Base-by-base conservation (phyloP, 2,797 vertebrate genomes). In the Micromesistius poutassou region DNA sequence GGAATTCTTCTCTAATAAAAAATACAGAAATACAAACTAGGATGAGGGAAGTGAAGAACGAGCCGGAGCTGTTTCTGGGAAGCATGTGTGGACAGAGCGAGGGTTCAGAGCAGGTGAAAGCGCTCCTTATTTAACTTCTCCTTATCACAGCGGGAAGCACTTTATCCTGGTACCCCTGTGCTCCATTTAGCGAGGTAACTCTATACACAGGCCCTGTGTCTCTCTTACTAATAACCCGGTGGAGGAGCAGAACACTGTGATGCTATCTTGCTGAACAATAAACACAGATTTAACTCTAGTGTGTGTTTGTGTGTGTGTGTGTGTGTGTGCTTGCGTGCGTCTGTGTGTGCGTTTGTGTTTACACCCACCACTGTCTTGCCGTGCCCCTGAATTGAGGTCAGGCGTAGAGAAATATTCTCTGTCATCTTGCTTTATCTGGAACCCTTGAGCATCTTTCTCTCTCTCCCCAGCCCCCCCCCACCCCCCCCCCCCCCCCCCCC, bases 91-190 rank as follows among this genome's bases (percentile, higher is more conserved):
- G 36, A 38, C 36, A 38, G 36, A 38, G 36, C 36, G 36, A 38
- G 8, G 36, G 36, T 38, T 38, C 36, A 38, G 36, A 38, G 36
- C 36, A 38, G 36, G 36, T 38, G 36, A 38, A 38, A 10, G 36
- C 75, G 76, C 46, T 74, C 78, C 79, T 82, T 77, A 81, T 81
- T 83, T 84, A 89, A 38, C 36, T 38, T 84, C 84, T 82, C 72
- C 86, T 80, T 84, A 82, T 82, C 75, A 78, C 76, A 82, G 79
- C 88, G 91, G 85, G 87, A 73, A 81, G 78, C 82, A 80, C 80
- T 81, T 87, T 81, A 80, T 38, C 36, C 36, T 38, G 36, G 36
- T 82, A 80, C 81, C 78, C 77, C 78, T 30, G 25, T 22, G 14
- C 76, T 81, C 79, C 73, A n/a, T 68, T 76, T 38, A 38, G 36